Percentiles rank a stretch among this genome's conserved stretches.
Evolutionary conservation across 2,797 vertebrate species (phyloP).

Genomic region (Diplodus sargus): DNA sequence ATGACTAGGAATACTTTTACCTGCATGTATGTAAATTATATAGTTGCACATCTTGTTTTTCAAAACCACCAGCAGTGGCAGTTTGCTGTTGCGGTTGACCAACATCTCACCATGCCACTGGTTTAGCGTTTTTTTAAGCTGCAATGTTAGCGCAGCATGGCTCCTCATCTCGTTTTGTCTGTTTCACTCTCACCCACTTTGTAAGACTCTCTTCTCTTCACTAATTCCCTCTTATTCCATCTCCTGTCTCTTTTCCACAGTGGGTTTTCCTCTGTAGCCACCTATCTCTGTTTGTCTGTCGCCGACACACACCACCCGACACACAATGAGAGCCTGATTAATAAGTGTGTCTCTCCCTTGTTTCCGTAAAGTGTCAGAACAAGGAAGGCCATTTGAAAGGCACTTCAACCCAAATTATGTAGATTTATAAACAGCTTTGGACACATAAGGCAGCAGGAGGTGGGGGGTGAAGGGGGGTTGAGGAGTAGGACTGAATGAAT

Average conservation of each 20-base stretch:
- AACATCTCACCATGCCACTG: slow-evolving; percentile 23
- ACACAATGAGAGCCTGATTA: slow-evolving; percentile 81
- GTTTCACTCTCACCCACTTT: slow-evolving; percentile 3
- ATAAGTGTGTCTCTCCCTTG: slow-evolving; percentile 77
- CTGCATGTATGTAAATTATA: neutral
- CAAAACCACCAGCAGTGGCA: slow-evolving; percentile 19
- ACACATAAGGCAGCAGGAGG: slow-evolving; percentile 74
- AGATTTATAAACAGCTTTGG: slow-evolving; percentile 84
- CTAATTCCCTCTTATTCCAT: slow-evolving; percentile 9
- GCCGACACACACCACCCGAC: slow-evolving; percentile 9
- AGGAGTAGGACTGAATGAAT: slow-evolving; percentile 74
- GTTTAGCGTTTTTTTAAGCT: slow-evolving; percentile 23
- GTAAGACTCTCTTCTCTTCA: neutral
- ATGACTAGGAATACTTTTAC: slow-evolving; percentile 6
- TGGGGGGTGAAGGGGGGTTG: slow-evolving; percentile 32
- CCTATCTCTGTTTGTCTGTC: slow-evolving; percentile 25
- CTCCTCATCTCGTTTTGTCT: slow-evolving; percentile 11
- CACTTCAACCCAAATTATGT: slow-evolving; percentile 87
- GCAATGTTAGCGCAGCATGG: slow-evolving; percentile 14
- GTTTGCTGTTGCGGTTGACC: slow-evolving; percentile 40
- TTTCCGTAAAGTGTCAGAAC: slow-evolving; percentile 78
- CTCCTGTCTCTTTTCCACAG: neutral
- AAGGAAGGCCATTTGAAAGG: slow-evolving; percentile 83
- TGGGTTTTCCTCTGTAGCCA: slow-evolving; percentile 19
- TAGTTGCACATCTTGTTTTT: slow-evolving; percentile 32